phyloP scores from a whole-genome alignment of 1,140 invertebrate species.

The Pemphigus obesinymphae region DNA sequence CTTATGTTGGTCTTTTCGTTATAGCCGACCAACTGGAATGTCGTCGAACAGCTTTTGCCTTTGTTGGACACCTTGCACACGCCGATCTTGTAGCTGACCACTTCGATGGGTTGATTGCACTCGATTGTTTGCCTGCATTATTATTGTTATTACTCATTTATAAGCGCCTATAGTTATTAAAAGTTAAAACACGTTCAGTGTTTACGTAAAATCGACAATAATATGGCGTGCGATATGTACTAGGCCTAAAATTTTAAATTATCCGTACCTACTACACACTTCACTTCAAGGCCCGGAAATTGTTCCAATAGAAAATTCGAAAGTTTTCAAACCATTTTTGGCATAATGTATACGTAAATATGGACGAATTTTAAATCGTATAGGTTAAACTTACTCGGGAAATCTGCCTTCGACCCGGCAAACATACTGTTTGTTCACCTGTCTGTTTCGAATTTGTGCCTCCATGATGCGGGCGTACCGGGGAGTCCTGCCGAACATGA shows the following conservation, averaged over 20 bases:
- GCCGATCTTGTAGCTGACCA: slow-evolving; percentile 91
- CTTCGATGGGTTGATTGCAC: slow-evolving; percentile 87
- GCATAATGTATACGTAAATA: no score
- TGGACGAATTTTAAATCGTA: no score
- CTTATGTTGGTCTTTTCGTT: slow-evolving; percentile 75
- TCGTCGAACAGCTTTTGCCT: slow-evolving; percentile 85
- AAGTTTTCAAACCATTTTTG: no score
- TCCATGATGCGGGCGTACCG: slow-evolving; percentile 89
- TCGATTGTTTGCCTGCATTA: slow-evolving; percentile 69
- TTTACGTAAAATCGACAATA: no score
- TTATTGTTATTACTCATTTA: slow-evolving; percentile 26
- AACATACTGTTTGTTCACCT: slow-evolving; percentile 93
- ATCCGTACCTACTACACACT: no score
- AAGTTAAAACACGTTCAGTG: no score
- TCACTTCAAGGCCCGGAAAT: no score
- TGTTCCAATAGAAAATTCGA: no score
- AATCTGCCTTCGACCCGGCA: slow-evolving; percentile 95
- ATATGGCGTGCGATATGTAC: no score
- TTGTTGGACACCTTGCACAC: slow-evolving; percentile 85
- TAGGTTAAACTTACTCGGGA: slow-evolving; percentile 62
- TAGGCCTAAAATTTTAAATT: no score
- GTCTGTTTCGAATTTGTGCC: slow-evolving; percentile 83
- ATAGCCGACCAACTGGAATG: slow-evolving; percentile 81
- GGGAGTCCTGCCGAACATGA: slow-evolving; percentile 88
- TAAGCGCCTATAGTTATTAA: no score